Base-by-base conservation (phyloP, 2,888 invertebrate genomes). In the Cephalotes varians region DNA sequence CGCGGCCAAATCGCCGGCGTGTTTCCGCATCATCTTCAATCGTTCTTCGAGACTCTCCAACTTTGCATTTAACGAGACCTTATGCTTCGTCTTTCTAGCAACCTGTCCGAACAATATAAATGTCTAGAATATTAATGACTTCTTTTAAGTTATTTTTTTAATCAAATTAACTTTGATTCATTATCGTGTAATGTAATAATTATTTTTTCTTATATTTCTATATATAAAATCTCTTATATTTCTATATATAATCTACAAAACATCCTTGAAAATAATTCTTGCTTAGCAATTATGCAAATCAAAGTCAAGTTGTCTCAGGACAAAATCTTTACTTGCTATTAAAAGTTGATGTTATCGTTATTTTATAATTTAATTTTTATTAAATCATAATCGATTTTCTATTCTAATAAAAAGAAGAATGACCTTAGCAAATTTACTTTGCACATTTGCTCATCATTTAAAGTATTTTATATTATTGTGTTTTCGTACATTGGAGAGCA, bases 1-100 rank as follows among this genome's bases (percentile, higher is more conserved):
- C 65, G 95, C 93, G 56, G 94, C 94, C n/a, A 96, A 93, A 90
- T 95, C 96, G 56, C 94, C 93, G 0, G 95, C 92, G 92, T 96
- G 96, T 51, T 95, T 95, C 51, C 95, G 94, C 12, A 96, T 92
- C 12, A 95, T 94, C 67, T 93, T 91, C 9, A 95, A 87, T 4
- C 95, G 94, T 44, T 95, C 95, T 9, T 94, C 94, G 0, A 95
- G 91, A 15, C 93, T 94, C 28, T 96, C 95, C n/a, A 95, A 93
- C 51, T 94, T 92, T 0, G 94, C 93, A 74, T 95, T 94, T 7
- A 96, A 92, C 69, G 95, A 94, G 6, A 94, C 93, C 87, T 96
- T 96, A 54, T 95, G 90, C 34, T 95, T 95, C 69, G 95, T 94
- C 92, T 95, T 93, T 49, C 90, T 90, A 31, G 95, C 95, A 84